phyloP scores from a whole-genome alignment of 1,140 invertebrate genomes.

The Rhynchophorus ferrugineus region DNA sequence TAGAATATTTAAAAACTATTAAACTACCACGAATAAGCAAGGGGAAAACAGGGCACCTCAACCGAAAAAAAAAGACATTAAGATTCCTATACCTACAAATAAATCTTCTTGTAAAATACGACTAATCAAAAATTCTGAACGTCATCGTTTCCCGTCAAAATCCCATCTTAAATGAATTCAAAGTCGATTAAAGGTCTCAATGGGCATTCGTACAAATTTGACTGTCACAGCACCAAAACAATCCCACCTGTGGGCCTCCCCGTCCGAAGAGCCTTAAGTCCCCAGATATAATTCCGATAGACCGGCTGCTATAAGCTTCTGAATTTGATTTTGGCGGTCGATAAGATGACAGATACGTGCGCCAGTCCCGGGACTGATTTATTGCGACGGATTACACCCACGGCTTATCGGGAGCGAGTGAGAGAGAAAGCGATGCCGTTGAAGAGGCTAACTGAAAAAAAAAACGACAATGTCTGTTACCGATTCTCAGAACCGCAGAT shows the following conservation, averaged over 20 bases:
- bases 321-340: not conserved
- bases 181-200: no score
- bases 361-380: not conserved
- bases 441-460: not conserved
- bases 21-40: no score
- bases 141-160: no score
- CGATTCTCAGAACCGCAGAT: not conserved
- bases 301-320: not conserved
- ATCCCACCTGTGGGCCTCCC: not conserved
- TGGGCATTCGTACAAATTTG: no score
- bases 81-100: no score
- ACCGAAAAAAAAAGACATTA: no score
- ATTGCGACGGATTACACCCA: not conserved
- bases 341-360: not conserved
- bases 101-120: no score
- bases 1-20: no score
- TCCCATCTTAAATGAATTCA: no score
- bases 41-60: no score
- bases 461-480: not conserved
- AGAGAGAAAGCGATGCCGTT: not conserved
- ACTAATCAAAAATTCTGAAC: no score
- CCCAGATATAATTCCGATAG: not conserved
- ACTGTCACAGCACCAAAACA: no score
- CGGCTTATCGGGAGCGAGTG: not conserved
- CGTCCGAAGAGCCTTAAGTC: not conserved